A percentile compares a stretch with the other conserved stretches of the same genome.
Conservation (phyloP, 2,113 vertebrate genomes). For the Meles meles region DNA sequence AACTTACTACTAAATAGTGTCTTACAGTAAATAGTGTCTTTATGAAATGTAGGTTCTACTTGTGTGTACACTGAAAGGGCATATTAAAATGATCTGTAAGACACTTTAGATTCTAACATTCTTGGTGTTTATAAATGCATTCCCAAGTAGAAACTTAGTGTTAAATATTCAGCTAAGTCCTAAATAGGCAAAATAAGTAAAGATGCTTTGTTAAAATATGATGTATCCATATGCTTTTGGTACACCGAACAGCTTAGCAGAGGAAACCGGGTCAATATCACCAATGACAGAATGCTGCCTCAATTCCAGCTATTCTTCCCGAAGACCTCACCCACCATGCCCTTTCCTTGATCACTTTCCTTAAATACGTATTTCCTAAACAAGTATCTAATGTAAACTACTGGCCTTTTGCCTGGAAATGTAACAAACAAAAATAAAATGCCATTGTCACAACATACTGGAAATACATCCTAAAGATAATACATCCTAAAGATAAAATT, state of each 20-base stretch:
- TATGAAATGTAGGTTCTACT: neutral
- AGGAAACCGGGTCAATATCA: neutral
- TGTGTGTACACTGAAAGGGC: neutral
- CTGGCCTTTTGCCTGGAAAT: neutral
- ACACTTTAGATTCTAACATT: neutral
- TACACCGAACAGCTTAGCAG: neutral
- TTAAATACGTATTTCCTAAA: neutral
- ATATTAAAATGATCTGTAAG: neutral
- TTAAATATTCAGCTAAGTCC: neutral
- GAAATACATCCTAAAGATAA: neutral
- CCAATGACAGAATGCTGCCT: neutral
- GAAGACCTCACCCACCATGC: neutral
- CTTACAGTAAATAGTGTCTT: neutral
- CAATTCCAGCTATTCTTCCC: neutral
- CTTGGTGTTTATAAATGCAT: neutral
- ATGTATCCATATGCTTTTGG: neutral
- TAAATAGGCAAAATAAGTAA: constrained; percentile 10
- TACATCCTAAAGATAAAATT: neutral
- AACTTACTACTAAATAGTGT: neutral
- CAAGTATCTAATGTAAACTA: neutral
- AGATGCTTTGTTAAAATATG: neutral
- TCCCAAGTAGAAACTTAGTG: neutral
- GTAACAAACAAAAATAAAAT: constrained; percentile 4
- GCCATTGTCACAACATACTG: neutral
- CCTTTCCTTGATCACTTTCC: neutral